Percentiles rank a stretch among this genome's conserved stretches.
These are phyloP conservation scores for Xestia c-nigrum DNA, from an alignment of 2,888 invertebrate species.

Conservation along the genomic window DNA sequence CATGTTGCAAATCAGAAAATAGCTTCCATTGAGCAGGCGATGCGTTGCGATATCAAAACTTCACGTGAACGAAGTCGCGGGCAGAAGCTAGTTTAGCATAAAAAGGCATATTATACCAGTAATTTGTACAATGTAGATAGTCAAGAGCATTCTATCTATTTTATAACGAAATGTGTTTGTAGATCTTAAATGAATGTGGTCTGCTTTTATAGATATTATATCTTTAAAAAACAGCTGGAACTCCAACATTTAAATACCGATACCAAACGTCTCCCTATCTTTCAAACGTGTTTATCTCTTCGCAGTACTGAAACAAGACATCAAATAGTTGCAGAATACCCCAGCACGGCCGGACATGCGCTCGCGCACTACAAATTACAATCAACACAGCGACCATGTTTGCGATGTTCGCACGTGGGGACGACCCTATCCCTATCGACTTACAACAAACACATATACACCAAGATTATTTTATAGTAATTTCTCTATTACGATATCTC, in stretches of 20 bases:
- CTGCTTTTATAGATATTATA: neutral
- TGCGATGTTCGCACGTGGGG: conserved; percentile 87
- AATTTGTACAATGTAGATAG: neutral
- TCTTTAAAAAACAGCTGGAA: neutral
- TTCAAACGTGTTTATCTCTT: conserved; percentile 43
- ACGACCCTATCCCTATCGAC: conserved; percentile 86
- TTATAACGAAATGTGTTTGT: neutral
- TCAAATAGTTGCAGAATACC: conserved; percentile 77
- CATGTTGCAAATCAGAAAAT: too few species aligned
- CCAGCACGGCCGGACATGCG: conserved; percentile 76
- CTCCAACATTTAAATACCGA: conserved; percentile 7
- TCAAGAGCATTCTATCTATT: neutral
- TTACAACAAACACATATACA: conserved; percentile 81
- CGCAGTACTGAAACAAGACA: conserved; percentile 52
- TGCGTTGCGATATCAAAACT: too few species aligned
- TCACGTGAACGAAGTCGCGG: too few species aligned
- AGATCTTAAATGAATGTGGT: neutral
- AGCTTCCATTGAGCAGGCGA: too few species aligned
- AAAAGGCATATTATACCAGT: neutral
- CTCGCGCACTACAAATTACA: conserved; percentile 89
- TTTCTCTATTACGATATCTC: conserved; percentile 86
- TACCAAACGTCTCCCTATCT: conserved; percentile 21
- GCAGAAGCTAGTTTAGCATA: too few species aligned
- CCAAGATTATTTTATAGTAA: conserved; percentile 86
- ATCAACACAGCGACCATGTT: conserved; percentile 88